Conservation (phyloP, 2,797 vertebrate species). For the Siniperca scherzeri region DNA sequence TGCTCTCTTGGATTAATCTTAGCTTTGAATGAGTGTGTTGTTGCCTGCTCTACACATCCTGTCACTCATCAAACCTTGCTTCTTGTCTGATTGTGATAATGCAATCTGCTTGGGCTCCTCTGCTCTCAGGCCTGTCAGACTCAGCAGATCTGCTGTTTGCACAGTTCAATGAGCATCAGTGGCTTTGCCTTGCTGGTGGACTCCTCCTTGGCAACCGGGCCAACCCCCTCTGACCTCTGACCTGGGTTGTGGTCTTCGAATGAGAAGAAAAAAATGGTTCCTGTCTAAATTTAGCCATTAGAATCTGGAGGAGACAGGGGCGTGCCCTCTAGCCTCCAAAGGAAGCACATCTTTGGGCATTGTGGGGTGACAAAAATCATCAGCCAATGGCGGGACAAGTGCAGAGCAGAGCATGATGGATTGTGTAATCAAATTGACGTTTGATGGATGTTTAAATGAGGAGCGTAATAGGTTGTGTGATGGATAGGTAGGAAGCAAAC, state of each 20-base stretch:
- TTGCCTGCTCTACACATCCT: slow-evolving; percentile 58
- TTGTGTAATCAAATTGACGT: slow-evolving; percentile 74
- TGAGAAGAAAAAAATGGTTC: slow-evolving; percentile 66
- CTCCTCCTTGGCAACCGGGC: slow-evolving; percentile 77
- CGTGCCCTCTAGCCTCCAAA: slow-evolving; percentile 63
- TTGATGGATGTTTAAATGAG: slow-evolving; percentile 81
- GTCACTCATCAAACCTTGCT: slow-evolving; percentile 61
- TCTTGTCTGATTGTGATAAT: slow-evolving; percentile 63
- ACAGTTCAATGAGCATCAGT: slow-evolving; percentile 72
- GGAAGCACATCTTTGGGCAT: slow-evolving; percentile 71
- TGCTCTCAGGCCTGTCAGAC: slow-evolving; percentile 72
- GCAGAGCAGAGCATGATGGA: slow-evolving; percentile 75
- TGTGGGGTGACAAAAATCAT: slow-evolving; percentile 72
- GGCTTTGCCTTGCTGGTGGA: slow-evolving; percentile 61
- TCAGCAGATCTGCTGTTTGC: slow-evolving; percentile 71
- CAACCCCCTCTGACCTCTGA: slow-evolving; percentile 71
- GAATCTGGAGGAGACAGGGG: slow-evolving; percentile 72
- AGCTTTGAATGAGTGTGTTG: slow-evolving; percentile 61
- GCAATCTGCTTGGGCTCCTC: slow-evolving; percentile 48
- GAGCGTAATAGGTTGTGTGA: slow-evolving; percentile 76
- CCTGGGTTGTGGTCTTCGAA: slow-evolving; percentile 58
- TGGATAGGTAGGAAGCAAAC: slow-evolving; percentile 82
- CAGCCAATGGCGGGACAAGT: slow-evolving; percentile 68
- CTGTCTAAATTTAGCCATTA: slow-evolving; percentile 77
- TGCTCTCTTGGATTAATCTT: slow-evolving; percentile 55